Evolutionary conservation across 2,113 vertebrate genomes (phyloP).

Genomic region (Elephas maximus): DNA sequence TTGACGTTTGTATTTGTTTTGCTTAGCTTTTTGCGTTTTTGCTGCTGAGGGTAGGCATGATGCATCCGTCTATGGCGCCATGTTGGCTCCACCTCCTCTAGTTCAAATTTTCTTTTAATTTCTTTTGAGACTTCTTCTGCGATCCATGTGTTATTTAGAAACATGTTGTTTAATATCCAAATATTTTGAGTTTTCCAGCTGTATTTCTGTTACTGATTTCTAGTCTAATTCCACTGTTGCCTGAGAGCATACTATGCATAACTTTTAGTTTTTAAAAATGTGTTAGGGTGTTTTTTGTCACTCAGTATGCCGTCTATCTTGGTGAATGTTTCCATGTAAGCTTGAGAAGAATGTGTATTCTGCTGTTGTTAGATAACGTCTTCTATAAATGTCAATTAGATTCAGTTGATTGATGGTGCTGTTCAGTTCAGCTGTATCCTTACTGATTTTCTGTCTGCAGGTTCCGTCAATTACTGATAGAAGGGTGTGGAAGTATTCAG

Average conservation of each 20-base stretch:
- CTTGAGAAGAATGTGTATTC: neutral
- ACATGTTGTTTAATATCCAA: neutral
- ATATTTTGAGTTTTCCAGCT: neutral
- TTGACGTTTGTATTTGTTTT: too few relatives aligned
- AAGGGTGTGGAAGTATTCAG: neutral
- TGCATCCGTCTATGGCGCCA: too few relatives aligned
- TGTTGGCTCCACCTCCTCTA: too few relatives aligned
- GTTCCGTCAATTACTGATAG: neutral
- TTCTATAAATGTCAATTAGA: neutral
- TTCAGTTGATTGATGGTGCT: neutral
- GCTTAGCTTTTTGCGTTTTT: too few relatives aligned
- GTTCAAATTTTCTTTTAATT: too few relatives aligned
- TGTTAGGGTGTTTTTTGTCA: neutral
- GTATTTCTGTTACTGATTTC: neutral
- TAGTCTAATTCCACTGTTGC: neutral
- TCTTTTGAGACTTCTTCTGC: too few relatives aligned
- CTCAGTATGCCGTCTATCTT: neutral
- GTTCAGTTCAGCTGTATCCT: neutral
- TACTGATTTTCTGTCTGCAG: neutral
- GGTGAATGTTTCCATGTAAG: neutral
- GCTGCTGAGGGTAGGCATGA: too few relatives aligned
- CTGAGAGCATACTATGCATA: neutral
- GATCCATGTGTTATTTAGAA: too few relatives aligned
- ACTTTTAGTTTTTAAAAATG: neutral
- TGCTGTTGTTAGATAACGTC: neutral